phyloP scores from a whole-genome alignment of 2,797 vertebrate genomes.

The Xenentodon cancila region DNA sequence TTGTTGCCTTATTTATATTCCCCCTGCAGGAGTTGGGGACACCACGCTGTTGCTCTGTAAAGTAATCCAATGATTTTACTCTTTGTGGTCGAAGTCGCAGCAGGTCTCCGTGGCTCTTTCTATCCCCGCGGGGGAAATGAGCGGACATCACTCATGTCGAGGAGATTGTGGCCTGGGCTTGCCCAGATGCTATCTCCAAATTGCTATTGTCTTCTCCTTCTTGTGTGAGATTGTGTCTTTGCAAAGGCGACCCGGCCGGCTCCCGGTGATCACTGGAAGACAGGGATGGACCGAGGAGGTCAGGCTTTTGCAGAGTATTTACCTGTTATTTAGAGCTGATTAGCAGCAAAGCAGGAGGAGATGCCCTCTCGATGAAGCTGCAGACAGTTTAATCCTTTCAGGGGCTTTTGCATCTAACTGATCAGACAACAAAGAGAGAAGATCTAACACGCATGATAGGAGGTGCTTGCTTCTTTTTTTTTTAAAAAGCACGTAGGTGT shows the following conservation, averaged over 20 bases:
- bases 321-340: conserved; percentile 51
- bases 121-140: conserved; percentile 29
- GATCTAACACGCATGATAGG: conserved; percentile 1
- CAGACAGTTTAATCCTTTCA: conserved; percentile 46
- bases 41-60: conserved; percentile 17
- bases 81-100: conserved; percentile 14
- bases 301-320: conserved; percentile 37
- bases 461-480: conserved; percentile 10
- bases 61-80: conserved; percentile 41
- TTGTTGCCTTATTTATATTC: conserved; percentile 25
- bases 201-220: conserved; percentile 59
- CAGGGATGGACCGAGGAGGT: conserved; percentile 39
- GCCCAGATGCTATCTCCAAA: conserved; percentile 72
- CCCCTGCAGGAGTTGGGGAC: conserved; percentile 4
- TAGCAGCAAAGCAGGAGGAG: conserved; percentile 20
- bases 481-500: conserved; percentile 28
- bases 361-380: conserved; percentile 25
- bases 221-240: conserved; percentile 22
- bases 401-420: conserved; percentile 32
- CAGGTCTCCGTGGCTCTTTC: conserved; percentile 13
- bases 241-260: not conserved
- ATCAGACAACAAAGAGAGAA: conserved; percentile 26
- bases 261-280: conserved; percentile 11
- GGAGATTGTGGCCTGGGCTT: conserved; percentile 39
- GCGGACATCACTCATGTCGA: conserved; percentile 61